phyloP scores from a whole-genome alignment of 2,888 invertebrate species.

The Acrobeloides nanus region DNA sequence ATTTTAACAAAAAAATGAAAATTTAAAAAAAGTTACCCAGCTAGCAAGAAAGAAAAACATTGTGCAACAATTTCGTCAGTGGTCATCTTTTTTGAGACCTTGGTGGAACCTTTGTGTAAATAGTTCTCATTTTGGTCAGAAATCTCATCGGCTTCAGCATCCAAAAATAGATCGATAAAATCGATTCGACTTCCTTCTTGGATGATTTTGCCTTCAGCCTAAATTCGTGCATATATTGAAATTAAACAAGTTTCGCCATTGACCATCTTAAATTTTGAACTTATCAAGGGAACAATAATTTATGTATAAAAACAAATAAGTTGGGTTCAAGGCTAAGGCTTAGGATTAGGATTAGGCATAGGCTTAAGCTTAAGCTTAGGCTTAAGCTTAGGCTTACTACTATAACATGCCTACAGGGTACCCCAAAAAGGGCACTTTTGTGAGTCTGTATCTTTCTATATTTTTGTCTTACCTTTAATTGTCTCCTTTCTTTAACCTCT shows the following conservation, averaged over 20 bases:
- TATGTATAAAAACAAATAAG: no score
- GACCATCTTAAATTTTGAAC: background rate
- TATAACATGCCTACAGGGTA: no score
- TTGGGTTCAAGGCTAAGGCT: no score
- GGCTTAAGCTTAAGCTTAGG: no score
- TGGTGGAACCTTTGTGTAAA: conserved; percentile 16
- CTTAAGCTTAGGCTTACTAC: no score
- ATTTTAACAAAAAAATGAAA: conserved; percentile 13
- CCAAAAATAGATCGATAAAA: conserved; percentile 49
- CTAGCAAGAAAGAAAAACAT: conserved; percentile 39
- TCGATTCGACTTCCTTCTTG: conserved; percentile 29
- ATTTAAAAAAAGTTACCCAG: conserved; percentile 23
- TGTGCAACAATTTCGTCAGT: conserved; percentile 35
- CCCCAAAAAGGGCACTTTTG: no score
- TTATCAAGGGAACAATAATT: no score
- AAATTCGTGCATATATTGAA: background rate
- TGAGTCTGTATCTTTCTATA: no score
- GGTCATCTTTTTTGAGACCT: conserved; percentile 27
- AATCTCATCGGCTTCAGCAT: conserved; percentile 27
- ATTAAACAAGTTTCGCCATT: background rate
- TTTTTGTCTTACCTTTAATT: no score
- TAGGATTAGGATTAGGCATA: no score
- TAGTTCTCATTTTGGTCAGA: conserved; percentile 5
- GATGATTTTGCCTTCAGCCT: conserved; percentile 8
- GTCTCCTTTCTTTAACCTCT: background rate